phyloP scores from a whole-genome alignment of 2,797 vertebrate genomes.

The Sebastolobus alascanus region DNA sequence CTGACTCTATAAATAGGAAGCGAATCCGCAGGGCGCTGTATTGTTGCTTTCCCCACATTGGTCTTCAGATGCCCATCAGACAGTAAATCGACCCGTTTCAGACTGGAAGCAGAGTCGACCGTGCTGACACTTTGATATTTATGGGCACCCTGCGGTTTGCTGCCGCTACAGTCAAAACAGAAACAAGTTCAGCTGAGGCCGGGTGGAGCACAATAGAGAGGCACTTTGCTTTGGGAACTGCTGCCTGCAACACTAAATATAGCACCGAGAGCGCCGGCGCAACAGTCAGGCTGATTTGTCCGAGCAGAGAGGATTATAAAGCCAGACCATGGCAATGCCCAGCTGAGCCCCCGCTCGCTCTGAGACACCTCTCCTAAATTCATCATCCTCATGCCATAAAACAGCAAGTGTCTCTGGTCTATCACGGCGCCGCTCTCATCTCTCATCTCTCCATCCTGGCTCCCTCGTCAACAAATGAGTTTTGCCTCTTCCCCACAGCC shows the following conservation, averaged over 20 bases:
- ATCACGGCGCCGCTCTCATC: conserved; percentile 4
- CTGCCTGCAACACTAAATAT: conserved; percentile 77
- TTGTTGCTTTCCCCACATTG: conserved; percentile 25
- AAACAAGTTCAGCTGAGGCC: conserved; percentile 59
- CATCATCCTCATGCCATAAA: conserved; percentile 33
- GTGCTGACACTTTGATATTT: conserved; percentile 58
- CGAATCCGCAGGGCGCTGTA: not conserved
- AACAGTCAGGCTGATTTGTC: conserved; percentile 73
- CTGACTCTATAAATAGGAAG: conserved; percentile 28
- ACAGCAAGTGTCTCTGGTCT: conserved; percentile 36
- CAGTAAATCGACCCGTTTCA: conserved; percentile 57
- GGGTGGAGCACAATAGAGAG: conserved; percentile 61
- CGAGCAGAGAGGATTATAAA: conserved; percentile 73
- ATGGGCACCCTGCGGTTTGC: conserved; percentile 46
- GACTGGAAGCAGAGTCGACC: conserved; percentile 41
- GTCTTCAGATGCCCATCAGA: conserved; percentile 49
- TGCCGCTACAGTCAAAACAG: conserved; percentile 54
- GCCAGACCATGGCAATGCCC: conserved; percentile 60
- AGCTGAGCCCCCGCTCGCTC: conserved; percentile 67
- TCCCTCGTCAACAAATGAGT: conserved; percentile 23
- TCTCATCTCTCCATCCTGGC: not conserved
- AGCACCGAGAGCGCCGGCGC: conserved; percentile 58
- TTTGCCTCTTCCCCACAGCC: conserved; percentile 26
- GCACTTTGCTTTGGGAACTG: conserved; percentile 67
- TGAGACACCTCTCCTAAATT: conserved; percentile 55